Evolutionary conservation across 2,113 vertebrate species (phyloP).

Genomic region (Semnornis frantzii): DNA sequence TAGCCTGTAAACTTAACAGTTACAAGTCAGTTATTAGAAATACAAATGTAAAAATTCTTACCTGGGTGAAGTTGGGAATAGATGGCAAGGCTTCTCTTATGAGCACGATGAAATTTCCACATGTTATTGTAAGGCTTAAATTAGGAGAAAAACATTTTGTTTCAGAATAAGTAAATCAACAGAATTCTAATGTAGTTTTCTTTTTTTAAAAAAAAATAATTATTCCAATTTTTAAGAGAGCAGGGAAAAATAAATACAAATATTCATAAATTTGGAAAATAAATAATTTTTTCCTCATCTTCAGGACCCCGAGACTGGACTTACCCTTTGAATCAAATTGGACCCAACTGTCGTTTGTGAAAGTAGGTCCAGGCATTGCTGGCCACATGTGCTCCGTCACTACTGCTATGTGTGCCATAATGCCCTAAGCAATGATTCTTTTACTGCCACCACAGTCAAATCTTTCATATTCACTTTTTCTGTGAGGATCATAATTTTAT

Average conservation of each 20-base stretch:
- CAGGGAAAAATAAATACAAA: neutral
- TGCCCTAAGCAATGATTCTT: neutral
- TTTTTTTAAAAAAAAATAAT: accelerated
- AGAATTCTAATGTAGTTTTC: neutral
- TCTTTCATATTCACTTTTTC: neutral
- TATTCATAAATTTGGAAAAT: neutral
- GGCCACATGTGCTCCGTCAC: neutral
- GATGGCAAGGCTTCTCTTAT: neutral
- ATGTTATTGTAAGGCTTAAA: neutral
- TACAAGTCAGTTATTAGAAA: neutral
- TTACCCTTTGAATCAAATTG: neutral
- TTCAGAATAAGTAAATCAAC: neutral
- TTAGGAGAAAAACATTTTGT: neutral
- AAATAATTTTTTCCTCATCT: neutral
- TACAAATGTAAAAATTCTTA: neutral
- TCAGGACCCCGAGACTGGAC: neutral
- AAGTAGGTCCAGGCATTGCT: neutral
- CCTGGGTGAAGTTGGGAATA: neutral
- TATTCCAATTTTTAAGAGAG: neutral
- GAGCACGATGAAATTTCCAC: neutral
- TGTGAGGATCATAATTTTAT: neutral
- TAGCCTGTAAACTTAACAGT: neutral
- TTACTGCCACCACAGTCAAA: neutral
- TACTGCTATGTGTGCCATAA: neutral
- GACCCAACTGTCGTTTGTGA: accelerated